Conservation (phyloP, 2,113 vertebrate species). For the Plecturocebus donacophilus region DNA sequence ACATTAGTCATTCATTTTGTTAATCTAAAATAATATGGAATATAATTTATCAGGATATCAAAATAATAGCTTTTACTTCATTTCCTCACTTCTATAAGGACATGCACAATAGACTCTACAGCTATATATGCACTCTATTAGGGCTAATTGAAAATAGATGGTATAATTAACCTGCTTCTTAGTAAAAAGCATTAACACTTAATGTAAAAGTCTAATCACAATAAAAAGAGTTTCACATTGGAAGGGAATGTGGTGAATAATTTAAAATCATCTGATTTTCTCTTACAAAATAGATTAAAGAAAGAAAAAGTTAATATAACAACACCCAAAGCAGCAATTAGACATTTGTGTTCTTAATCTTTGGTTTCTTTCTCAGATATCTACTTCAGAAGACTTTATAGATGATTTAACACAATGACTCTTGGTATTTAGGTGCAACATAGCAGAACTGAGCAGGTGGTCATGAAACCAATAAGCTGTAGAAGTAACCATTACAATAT, state of each 20-base stretch:
- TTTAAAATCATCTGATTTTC: constrained; percentile 76
- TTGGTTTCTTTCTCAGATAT: constrained; percentile 45
- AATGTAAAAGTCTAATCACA: constrained; percentile 85
- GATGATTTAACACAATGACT: constrained; percentile 52
- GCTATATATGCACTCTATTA: constrained; percentile 84
- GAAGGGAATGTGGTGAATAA: constrained; percentile 78
- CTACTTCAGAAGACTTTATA: constrained; percentile 69
- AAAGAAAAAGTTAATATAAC: constrained; percentile 68
- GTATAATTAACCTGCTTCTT: constrained; percentile 87
- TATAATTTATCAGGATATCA: constrained; percentile 89
- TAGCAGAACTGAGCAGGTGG: constrained; percentile 59
- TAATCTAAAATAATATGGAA: constrained; percentile 88
- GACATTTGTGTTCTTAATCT: constrained; percentile 28
- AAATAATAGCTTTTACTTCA: constrained; percentile 88
- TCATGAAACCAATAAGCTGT: constrained; percentile 18
- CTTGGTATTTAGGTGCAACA: constrained; percentile 38
- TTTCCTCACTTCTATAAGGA: constrained; percentile 82
- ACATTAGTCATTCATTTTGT: constrained; percentile 89
- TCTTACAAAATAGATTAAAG: constrained; percentile 76
- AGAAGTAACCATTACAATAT: constrained; percentile 26
- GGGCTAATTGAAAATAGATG: constrained; percentile 88
- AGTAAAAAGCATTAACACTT: constrained; percentile 84
- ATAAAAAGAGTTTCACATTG: constrained; percentile 78
- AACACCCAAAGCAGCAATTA: constrained; percentile 29
- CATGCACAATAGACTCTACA: constrained; percentile 85